phyloP scores from a whole-genome alignment of 2,797 vertebrate genomes.

The Yasuhikotakia modesta region DNA sequence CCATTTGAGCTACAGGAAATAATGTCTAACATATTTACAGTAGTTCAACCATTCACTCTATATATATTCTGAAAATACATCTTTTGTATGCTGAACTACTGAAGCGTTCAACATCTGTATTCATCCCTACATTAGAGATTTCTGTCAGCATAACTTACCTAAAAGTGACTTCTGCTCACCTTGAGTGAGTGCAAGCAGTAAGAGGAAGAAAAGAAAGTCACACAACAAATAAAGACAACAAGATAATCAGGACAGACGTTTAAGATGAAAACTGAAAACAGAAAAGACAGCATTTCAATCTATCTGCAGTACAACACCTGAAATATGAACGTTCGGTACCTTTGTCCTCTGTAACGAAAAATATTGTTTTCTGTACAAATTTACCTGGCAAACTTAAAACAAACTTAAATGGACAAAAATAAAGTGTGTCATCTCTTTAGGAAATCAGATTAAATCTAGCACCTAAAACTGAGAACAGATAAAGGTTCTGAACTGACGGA shows the following conservation, averaged over 20 bases:
- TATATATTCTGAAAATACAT: neutral
- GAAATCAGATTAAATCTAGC: neutral
- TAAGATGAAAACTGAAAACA: neutral
- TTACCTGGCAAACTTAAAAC: too few relatives aligned
- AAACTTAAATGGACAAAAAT: too few relatives aligned
- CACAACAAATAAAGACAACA: neutral
- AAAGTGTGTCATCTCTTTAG: too few relatives aligned
- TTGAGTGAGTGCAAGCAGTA: constrained; percentile 58
- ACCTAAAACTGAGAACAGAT: neutral
- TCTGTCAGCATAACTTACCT: constrained; percentile 68
- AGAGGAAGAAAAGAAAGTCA: constrained; percentile 24
- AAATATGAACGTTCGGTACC: neutral
- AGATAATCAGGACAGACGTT: constrained; percentile 1
- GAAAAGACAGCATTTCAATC: neutral
- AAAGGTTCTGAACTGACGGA: neutral
- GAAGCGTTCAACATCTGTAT: neutral
- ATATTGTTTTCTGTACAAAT: neutral
- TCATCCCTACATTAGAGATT: neutral
- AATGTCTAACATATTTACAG: neutral
- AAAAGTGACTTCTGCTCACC: constrained; percentile 77
- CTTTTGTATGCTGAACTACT: neutral
- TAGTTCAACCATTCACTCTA: neutral
- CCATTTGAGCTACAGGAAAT: neutral
- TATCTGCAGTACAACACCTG: neutral
- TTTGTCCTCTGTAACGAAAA: neutral